These are phyloP conservation scores for Neomonachus schauinslandi DNA, from an alignment of 2,113 vertebrate genomes.

Conservation along the genomic window DNA sequence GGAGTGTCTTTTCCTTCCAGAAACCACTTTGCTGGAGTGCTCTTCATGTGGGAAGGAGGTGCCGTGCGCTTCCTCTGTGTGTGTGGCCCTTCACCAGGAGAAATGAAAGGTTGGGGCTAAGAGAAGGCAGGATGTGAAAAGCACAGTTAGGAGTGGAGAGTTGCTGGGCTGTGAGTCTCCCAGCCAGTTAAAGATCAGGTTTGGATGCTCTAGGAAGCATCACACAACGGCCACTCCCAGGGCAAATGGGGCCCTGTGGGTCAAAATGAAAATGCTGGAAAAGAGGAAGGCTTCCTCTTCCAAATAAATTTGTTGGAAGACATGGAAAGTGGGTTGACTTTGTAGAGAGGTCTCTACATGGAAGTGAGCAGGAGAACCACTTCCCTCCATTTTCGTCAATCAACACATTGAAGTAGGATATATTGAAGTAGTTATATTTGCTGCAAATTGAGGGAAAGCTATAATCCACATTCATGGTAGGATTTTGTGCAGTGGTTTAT, in stretches of 20 bases:
- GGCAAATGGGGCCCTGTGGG: not conserved
- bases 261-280: not conserved
- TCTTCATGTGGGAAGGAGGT: not conserved
- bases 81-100: not conserved
- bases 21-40: constrained; percentile 44
- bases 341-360: not conserved
- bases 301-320: not conserved
- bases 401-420: not conserved
- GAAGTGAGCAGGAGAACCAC: not conserved
- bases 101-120: not conserved
- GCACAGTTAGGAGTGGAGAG: not conserved
- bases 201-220: not conserved
- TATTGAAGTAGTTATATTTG: not conserved
- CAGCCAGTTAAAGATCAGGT: not conserved
- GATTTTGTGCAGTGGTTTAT: not conserved
- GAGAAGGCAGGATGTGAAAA: not conserved
- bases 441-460: not conserved
- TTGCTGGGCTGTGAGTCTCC: not conserved
- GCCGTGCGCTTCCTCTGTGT: not conserved
- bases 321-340: not conserved
- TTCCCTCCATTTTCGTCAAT: not conserved
- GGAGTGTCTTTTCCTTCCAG: not conserved
- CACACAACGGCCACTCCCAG: not conserved
- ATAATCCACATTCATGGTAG: not conserved
- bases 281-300: not conserved